These are phyloP conservation scores for Drosophila melanosoma DNA, from an alignment of 2,888 invertebrate species.

Conservation along the genomic window DNA sequence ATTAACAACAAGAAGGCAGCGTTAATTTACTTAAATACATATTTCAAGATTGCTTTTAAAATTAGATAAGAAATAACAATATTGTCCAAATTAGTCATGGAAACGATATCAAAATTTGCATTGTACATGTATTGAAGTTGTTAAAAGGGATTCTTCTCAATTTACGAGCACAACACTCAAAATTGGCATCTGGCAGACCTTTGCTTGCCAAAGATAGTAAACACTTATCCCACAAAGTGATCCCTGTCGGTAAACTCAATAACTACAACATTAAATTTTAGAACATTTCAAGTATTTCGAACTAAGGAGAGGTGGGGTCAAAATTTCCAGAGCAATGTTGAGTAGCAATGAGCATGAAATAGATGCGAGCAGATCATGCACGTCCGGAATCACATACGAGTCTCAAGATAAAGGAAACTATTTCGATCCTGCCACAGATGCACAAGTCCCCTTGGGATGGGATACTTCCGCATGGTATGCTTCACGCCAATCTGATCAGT, in stretches of 20 bases:
- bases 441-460: background rate
- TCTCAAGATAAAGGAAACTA: background rate
- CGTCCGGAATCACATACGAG: background rate
- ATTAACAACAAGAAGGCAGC: background rate
- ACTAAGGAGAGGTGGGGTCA: background rate
- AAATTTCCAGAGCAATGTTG: constrained; percentile 15
- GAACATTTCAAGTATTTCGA: constrained; percentile 18
- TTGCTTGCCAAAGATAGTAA: no score
- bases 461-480: background rate
- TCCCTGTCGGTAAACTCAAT: constrained; percentile 14
- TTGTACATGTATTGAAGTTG: background rate
- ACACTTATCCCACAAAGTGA: background rate
- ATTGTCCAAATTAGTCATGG: constrained; percentile 15
- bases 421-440: background rate
- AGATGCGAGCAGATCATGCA: background rate
- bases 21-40: background rate
- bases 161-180: background rate
- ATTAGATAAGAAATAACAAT: accelerated
- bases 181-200: constrained; percentile 1
- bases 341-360: background rate
- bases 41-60: background rate
- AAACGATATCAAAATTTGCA: constrained; percentile 40
- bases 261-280: background rate
- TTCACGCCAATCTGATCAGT: background rate
- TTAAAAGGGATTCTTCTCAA: constrained; percentile 1